Base-by-base conservation (phyloP, 2,113 vertebrate species). In the Girardinichthys multiradiatus region DNA sequence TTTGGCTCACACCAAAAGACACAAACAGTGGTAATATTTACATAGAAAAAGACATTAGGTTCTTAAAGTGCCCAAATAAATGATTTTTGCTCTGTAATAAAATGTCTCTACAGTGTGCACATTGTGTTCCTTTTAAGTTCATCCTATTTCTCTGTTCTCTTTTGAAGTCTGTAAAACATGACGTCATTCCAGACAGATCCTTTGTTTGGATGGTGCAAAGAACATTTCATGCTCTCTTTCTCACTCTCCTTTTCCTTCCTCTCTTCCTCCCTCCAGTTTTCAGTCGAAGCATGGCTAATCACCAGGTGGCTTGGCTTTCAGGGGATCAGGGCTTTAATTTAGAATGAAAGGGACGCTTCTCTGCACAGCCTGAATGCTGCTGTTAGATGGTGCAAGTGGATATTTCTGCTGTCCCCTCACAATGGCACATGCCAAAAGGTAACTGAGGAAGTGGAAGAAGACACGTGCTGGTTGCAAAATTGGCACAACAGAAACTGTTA, bases 381-480 rank as follows among this genome's bases (percentile, higher is more conserved):
- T 91, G 87, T 87, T 89, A 89, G 70, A 79, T 64, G 83, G 2
- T 66, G 79, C 70, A 77, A 81, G 80, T 62, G 66, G 24, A n/a
- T 54, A n/a, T 76, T 90, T 81, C 72, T 68, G 69, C 73, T 79
- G 82, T 85, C 89, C 85, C 80, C 87, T 88, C 88, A 87, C 87
- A 91, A 76, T 95, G 94, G 90, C 87, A 89, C 91, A 90, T 91
- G 90, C 93, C 92, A 87, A 87, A 92, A 92, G 93, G 90, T 92
- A 95, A 96, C 10, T 67, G 76, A 86, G 64, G 81, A 80, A 76
- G 63, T 82, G 77, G 78, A 70, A 76, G 72, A 90, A 97, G 97
- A 97, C 97, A 96, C 97, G 96, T 95, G 93, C 95, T 97, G 96
- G 95, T 95, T 75, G 61, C n/a, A n/a, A 96, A 91, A 94, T 96